phyloP scores from a whole-genome alignment of 2,797 vertebrate species.

The Dendrocincla tyrannina region DNA sequence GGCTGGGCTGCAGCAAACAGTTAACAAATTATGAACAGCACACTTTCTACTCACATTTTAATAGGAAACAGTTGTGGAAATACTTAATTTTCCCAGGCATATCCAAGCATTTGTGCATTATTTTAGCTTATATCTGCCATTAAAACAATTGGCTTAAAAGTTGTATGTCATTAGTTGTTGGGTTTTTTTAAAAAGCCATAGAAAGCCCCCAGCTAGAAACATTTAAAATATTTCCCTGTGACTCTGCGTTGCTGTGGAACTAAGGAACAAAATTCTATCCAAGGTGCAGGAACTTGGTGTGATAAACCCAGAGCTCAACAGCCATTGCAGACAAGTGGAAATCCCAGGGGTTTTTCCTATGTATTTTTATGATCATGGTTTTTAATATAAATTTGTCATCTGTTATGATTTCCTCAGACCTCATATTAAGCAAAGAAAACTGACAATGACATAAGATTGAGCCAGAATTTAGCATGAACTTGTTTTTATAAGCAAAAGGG shows the following conservation, averaged over 20 bases:
- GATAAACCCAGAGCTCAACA: not conserved
- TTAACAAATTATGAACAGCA: not conserved
- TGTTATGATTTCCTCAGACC: not conserved
- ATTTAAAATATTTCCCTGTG: not conserved
- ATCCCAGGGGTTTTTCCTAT: not conserved
- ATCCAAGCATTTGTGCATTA: not conserved
- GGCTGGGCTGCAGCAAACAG: not conserved
- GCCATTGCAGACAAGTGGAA: not conserved
- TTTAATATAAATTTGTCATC: not conserved
- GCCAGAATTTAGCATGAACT: not conserved
- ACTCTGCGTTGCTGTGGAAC: not conserved
- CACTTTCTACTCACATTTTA: not conserved
- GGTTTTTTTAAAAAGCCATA: not conserved
- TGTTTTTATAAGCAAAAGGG: not conserved
- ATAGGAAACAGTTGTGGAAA: not conserved
- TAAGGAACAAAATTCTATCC: not conserved
- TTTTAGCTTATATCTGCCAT: not conserved
- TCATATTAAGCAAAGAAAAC: not conserved
- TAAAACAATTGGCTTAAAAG: not conserved
- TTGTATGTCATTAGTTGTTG: not conserved
- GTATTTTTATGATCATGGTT: not conserved
- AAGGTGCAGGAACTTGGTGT: not conserved
- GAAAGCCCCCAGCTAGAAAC: not conserved
- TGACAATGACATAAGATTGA: not conserved
- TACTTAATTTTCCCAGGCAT: not conserved